phyloP scores from a whole-genome alignment of 2,113 vertebrate genomes.

The Noturus placidus region DNA sequence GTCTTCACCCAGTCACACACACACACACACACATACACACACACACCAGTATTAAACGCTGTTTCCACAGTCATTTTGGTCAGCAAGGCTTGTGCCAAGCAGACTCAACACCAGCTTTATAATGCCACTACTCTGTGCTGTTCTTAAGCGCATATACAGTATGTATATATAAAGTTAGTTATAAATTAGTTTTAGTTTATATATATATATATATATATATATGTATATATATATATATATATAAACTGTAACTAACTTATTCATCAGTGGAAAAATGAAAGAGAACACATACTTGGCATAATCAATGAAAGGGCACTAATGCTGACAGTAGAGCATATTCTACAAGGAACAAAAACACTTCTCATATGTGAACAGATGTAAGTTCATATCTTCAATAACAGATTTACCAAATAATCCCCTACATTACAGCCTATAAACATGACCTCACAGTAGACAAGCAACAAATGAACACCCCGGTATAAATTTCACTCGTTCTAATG shows the following conservation, averaged over 20 bases:
- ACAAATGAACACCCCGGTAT: background rate
- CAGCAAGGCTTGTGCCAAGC: background rate
- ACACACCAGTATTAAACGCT: background rate
- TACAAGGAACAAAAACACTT: background rate
- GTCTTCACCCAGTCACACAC: background rate
- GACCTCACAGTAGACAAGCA: background rate
- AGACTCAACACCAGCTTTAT: constrained; percentile 6
- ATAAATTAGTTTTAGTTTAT: no score
- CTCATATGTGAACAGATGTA: background rate
- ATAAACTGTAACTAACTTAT: background rate
- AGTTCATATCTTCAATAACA: background rate
- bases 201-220: no score
- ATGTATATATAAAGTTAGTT: no score
- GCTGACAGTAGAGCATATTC: background rate
- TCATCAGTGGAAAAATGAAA: background rate
- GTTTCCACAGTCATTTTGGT: background rate
- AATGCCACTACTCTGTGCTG: background rate
- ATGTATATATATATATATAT: no score
- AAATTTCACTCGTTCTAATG: background rate
- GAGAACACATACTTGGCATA: background rate
- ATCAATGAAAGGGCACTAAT: background rate
- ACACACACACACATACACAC: no score
- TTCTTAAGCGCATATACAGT: no score
- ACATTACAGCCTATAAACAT: background rate
- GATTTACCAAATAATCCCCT: background rate